phyloP scores from a whole-genome alignment of 2,113 vertebrate species.

The Cyanoliseus patagonus region DNA sequence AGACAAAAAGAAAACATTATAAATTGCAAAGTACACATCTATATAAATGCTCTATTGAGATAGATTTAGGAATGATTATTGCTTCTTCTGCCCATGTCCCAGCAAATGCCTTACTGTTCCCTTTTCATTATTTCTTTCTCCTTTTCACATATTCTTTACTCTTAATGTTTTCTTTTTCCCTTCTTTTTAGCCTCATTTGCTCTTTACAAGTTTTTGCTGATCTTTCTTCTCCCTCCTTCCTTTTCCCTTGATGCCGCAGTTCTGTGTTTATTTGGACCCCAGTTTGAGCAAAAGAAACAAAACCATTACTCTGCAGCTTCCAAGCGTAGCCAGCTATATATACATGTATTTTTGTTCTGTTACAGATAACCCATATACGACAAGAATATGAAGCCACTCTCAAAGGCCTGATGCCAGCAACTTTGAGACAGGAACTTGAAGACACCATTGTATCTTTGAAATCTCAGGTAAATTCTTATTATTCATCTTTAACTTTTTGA shows the following conservation, averaged over 20 bases:
- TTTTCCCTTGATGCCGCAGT: background rate
- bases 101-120: background rate
- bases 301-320: background rate
- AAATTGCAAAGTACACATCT: background rate
- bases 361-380: slow-evolving; percentile 84
- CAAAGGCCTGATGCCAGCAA: slow-evolving; percentile 89
- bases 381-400: slow-evolving; percentile 89
- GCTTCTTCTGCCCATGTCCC: background rate
- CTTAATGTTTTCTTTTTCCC: background rate
- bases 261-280: background rate
- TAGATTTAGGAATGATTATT: background rate
- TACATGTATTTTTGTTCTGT: background rate
- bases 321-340: background rate
- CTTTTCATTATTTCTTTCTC: background rate
- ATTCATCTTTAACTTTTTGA: background rate
- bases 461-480: slow-evolving; percentile 84
- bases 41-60: background rate
- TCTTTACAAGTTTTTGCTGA: background rate
- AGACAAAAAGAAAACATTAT: background rate
- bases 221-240: background rate
- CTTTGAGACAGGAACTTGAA: slow-evolving; percentile 87
- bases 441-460: slow-evolving; percentile 93
- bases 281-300: background rate
- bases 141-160: background rate
- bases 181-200: background rate